Percentiles rank a stretch among this genome's conserved stretches.
These are phyloP conservation scores for Melieria omissa DNA, from an alignment of 2,888 invertebrate species.

Conservation along the genomic window DNA sequence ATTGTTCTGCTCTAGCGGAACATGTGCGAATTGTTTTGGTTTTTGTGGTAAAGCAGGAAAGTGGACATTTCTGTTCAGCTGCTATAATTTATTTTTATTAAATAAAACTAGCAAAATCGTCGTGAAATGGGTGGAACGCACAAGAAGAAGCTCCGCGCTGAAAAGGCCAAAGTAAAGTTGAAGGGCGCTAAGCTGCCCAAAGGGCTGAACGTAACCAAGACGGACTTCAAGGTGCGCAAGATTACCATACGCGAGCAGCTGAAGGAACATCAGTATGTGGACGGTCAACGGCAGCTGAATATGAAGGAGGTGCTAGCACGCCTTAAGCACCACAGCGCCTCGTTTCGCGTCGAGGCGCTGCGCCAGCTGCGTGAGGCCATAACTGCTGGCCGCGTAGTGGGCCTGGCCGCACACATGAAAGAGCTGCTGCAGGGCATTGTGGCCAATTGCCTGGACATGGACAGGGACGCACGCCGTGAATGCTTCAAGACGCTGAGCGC, in stretches of 20 bases:
- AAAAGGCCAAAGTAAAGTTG: constrained; percentile 90
- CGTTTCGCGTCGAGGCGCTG: constrained; percentile 63
- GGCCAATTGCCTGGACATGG: constrained; percentile 78
- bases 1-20: too few species aligned
- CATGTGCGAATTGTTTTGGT: too few species aligned
- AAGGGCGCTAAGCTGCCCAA: constrained; percentile 86
- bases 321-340: constrained; percentile 67
- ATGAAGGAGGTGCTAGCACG: constrained; percentile 66
- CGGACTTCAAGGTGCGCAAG: constrained; percentile 88
- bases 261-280: constrained; percentile 45
- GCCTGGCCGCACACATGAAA: constrained; percentile 52
- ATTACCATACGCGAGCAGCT: constrained; percentile 83
- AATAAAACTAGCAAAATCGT: too few species aligned
- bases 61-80: too few species aligned
- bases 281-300: constrained; percentile 49
- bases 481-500: constrained; percentile 68
- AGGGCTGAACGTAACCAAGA: constrained; percentile 89
- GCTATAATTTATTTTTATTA: too few species aligned
- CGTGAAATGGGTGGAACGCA: constrained; percentile 60
- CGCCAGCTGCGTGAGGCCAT: constrained; percentile 64
- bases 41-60: too few species aligned
- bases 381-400: constrained; percentile 64
- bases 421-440: constrained; percentile 78
- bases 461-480: constrained; percentile 70
- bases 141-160: constrained; percentile 81